Base-by-base conservation (phyloP, 2,888 invertebrate species). In the Eristalis intricaria region DNA sequence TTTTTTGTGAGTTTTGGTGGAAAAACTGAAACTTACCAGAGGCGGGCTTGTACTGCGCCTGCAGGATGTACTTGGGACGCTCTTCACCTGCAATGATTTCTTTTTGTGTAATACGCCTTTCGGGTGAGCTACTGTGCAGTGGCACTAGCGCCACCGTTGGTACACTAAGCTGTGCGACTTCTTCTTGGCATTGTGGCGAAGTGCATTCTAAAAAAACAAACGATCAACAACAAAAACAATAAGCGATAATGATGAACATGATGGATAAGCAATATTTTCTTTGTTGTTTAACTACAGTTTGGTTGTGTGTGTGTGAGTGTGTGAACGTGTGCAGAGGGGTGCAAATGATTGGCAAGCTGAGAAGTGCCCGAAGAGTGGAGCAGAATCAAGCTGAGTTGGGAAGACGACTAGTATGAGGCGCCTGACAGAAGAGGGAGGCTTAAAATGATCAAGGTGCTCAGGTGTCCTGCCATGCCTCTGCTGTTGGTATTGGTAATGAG, bases 1-100 rank as follows among this genome's bases (percentile, higher is more conserved):
- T 22, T 40, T 35, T 8, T 32, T n/a, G n/a, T n/a, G n/a, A n/a
- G n/a, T 32, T 32, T 32, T 32, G 8, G 0, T 8, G 32, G 10
- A 10, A 22, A n/a, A 63, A 22, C 26, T 29, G 10, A 1, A 13
- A 88, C 89, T 84, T 90, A 90, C 91, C 90, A 83, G 92, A 89
- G 68, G 90, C 89, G 81, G 91, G 91, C 88, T 91, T 92, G 73
- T 91, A 92, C 86, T 92, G 92, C 0, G 92, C 90, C 87, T 92
- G 92, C 23, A 93, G 89, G 38, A 93, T 90, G 89, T 93, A 95
- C 84, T 95, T 93, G 3, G 95, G 95, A 22, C 95, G 92, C 90
- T 95, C 95, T 90, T 95, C 95, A 0, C 95, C 95, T 19, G 95
- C 95, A 2, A 95, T 95, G 84, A 95, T 95, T 91, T 95, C 95